These are phyloP conservation scores for Carassius carassius DNA, from an alignment of 2,113 vertebrate genomes.

Conservation along the genomic window DNA sequence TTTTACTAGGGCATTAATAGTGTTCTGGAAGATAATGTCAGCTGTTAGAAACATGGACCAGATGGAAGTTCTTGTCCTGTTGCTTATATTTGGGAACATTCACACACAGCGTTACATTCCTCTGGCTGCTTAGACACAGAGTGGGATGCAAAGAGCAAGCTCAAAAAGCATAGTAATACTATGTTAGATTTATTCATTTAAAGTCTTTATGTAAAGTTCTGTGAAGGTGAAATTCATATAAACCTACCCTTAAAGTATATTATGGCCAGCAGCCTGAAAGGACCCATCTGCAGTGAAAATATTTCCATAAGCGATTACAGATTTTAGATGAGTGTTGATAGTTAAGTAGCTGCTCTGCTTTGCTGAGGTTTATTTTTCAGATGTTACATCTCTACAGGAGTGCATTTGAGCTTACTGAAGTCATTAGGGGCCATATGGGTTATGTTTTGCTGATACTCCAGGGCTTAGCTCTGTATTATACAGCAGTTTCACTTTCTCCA, in stretches of 20 bases:
- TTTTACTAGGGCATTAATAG: slow-evolving; percentile 11
- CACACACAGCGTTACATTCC: slow-evolving; percentile 46
- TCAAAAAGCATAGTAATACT: not conserved
- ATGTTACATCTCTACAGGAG: slow-evolving; percentile 47
- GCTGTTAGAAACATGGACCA: slow-evolving; percentile 32
- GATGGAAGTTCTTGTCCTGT: slow-evolving; percentile 18
- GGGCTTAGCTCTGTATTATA: slow-evolving; percentile 50
- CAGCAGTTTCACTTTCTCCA: slow-evolving; percentile 10
- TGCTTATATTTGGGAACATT: slow-evolving; percentile 12
- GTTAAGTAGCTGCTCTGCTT: slow-evolving; percentile 36
- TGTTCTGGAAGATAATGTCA: slow-evolving; percentile 29
- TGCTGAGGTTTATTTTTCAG: slow-evolving; percentile 44
- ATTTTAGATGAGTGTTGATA: slow-evolving; percentile 19
- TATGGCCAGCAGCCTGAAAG: slow-evolving; percentile 2
- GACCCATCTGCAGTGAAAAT: slow-evolving; percentile 11
- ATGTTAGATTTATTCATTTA: not conserved
- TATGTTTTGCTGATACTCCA: slow-evolving; percentile 70
- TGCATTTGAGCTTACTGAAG: slow-evolving; percentile 60
- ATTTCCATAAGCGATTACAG: not conserved
- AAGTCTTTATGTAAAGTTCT: not conserved
- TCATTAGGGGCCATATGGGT: slow-evolving; percentile 73
- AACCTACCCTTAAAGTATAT: not conserved
- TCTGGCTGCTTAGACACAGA: not conserved
- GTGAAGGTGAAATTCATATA: not conserved
- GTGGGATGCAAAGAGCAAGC: no score